Conservation (phyloP, 2,888 invertebrate genomes). For the Nymphalis polychloros region DNA sequence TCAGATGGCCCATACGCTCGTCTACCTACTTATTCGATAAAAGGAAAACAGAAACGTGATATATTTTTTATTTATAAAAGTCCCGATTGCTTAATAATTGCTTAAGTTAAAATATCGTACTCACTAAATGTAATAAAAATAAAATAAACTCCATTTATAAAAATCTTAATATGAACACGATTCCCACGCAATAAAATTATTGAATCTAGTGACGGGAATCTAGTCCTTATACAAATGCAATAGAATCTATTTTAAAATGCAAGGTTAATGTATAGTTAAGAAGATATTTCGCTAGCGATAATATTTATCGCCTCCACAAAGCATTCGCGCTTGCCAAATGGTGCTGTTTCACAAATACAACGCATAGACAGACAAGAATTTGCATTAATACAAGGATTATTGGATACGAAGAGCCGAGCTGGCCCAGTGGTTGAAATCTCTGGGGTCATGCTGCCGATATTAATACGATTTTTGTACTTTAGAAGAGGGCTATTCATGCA, state of each 20-base stretch:
- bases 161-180: not conserved
- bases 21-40: too few species aligned
- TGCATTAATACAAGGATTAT: constrained; percentile 20
- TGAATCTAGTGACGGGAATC: constrained; percentile 4
- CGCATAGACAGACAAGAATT: constrained; percentile 32
- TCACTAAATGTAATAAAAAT: not conserved
- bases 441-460: too few species aligned
- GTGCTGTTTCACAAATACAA: constrained; percentile 30
- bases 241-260: constrained; percentile 10
- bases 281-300: constrained; percentile 23
- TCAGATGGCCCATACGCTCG: too few species aligned
- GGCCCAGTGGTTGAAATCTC: not conserved
- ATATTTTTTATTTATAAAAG: too few species aligned
- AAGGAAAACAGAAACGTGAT: too few species aligned
- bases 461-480: too few species aligned
- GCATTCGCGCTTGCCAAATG: constrained; percentile 36
- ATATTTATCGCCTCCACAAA: constrained; percentile 35
- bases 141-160: constrained; percentile 1
- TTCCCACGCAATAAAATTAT: not conserved
- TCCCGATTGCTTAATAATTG: too few species aligned
- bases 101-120: too few species aligned
- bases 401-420: not conserved
- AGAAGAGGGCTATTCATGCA: too few species aligned
- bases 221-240: not conserved
- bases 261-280: constrained; percentile 10